A percentile compares a stretch with the other conserved stretches of the same genome.
Conservation (phyloP, 92 coral and sea anemone species). For the Zoanthus gigantus region DNA sequence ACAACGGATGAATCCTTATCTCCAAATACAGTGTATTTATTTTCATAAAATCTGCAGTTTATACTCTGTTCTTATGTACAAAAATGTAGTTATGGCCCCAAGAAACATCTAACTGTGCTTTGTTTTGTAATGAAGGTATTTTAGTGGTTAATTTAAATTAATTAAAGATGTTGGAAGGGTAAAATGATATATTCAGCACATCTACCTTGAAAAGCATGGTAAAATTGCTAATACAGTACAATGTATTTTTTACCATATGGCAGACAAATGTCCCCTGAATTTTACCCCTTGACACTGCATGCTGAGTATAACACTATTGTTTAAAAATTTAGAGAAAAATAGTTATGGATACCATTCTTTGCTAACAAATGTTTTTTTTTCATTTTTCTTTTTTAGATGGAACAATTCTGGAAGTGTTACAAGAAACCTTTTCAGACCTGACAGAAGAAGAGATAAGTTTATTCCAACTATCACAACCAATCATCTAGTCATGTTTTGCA, state of each 20-base stretch:
- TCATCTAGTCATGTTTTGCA: conserved; percentile 65
- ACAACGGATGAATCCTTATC: too few relatives aligned
- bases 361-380: conserved; percentile 18
- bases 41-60: conserved; percentile 32
- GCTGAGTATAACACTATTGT: conserved; percentile 49
- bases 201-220: conserved; percentile 29
- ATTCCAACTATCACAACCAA: conserved; percentile 56
- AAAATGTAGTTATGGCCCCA: conserved; percentile 50
- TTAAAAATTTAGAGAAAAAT: conserved; percentile 30
- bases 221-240: conserved; percentile 22
- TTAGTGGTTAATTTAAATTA: conserved; percentile 46
- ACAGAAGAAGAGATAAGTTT: conserved; percentile 65
- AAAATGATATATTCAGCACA: conserved; percentile 48
- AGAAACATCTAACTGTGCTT: conserved; percentile 49
- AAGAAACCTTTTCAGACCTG: conserved; percentile 59
- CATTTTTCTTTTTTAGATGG: conserved; percentile 56
- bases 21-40: conserved; percentile 40
- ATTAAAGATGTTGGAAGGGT: conserved; percentile 50
- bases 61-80: conserved; percentile 28
- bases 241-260: conserved; percentile 48
- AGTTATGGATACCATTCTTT: conserved; percentile 37
- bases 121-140: conserved; percentile 51
- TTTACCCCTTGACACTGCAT: conserved; percentile 36
- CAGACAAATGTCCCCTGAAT: conserved; percentile 51
- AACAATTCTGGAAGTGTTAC: conserved; percentile 59